A percentile compares a stretch with the other conserved stretches of the same genome.
phyloP scores from a whole-genome alignment of 2,113 vertebrate species.

The Antigone vipio region DNA sequence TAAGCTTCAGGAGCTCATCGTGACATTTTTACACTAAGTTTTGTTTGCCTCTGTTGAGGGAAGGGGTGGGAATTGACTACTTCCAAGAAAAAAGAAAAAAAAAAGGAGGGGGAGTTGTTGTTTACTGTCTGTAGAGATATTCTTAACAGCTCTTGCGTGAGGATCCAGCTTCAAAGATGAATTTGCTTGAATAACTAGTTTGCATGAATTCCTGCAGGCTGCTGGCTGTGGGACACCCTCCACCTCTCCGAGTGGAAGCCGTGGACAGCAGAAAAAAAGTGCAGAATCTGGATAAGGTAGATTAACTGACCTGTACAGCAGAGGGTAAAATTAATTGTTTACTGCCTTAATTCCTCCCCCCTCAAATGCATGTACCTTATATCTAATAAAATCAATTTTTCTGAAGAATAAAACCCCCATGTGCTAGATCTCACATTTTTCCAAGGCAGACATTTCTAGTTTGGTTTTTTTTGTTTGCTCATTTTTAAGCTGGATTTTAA shows the following conservation, averaged over 20 bases:
- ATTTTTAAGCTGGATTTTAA: background rate
- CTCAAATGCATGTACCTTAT: background rate
- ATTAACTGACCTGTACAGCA: background rate
- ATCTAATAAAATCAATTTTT: background rate
- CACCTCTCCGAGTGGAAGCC: background rate
- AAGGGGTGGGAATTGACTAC: background rate
- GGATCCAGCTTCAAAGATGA: background rate
- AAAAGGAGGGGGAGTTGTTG: fast-evolving
- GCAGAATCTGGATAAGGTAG: background rate
- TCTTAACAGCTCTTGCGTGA: background rate
- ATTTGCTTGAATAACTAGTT: background rate
- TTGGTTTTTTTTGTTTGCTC: too few species aligned
- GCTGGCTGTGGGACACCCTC: background rate
- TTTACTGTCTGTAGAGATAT: background rate
- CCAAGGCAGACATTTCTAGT: background rate
- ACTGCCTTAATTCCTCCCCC: background rate
- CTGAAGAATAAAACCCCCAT: background rate
- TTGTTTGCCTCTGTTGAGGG: background rate
- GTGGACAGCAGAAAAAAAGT: background rate
- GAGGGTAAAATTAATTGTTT: background rate
- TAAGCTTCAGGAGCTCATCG: background rate
- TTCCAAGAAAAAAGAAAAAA: background rate
- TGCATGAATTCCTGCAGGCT: background rate
- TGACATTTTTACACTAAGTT: background rate
- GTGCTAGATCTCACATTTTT: background rate